Evolutionary conservation across 2,113 vertebrate genomes (phyloP).

Genomic region (Urocolius indicus): DNA sequence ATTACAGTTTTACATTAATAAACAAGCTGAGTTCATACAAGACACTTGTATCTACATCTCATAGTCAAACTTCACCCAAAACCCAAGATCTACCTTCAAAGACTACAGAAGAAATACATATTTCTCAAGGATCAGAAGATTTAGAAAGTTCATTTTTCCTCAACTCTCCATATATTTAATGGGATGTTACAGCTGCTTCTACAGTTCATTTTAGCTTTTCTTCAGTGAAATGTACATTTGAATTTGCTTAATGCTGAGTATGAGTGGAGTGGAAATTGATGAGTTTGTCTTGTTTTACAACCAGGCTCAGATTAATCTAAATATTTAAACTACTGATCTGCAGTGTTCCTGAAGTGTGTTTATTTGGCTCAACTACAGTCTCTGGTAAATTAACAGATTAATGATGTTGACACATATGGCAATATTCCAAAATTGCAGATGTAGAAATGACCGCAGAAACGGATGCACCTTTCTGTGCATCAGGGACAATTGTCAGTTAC

Average conservation of each 20-base stretch:
- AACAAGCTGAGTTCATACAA: not conserved
- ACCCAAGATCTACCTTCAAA: not conserved
- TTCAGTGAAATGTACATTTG: not conserved
- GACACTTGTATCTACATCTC: not conserved
- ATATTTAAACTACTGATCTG: constrained; percentile 24
- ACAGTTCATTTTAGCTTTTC: not conserved
- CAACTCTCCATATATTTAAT: not conserved
- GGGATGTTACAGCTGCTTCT: not conserved
- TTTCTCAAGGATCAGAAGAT: not conserved
- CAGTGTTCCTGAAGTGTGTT: not conserved
- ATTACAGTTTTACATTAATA: not conserved
- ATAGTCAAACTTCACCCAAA: not conserved
- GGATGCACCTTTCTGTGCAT: not conserved
- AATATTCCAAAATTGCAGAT: not conserved
- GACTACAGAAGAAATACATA: not conserved
- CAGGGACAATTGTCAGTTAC: not conserved
- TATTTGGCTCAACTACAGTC: not conserved
- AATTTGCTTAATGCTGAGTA: not conserved
- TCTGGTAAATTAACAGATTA: not conserved
- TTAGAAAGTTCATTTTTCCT: rapidly evolving
- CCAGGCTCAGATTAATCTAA: not conserved
- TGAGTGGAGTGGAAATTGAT: not conserved
- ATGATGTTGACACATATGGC: not conserved
- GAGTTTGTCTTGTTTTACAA: not conserved
- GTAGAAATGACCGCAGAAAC: not conserved